Conservation (phyloP, 2,797 vertebrate genomes). For the Acrossocheilus fasciatus region DNA sequence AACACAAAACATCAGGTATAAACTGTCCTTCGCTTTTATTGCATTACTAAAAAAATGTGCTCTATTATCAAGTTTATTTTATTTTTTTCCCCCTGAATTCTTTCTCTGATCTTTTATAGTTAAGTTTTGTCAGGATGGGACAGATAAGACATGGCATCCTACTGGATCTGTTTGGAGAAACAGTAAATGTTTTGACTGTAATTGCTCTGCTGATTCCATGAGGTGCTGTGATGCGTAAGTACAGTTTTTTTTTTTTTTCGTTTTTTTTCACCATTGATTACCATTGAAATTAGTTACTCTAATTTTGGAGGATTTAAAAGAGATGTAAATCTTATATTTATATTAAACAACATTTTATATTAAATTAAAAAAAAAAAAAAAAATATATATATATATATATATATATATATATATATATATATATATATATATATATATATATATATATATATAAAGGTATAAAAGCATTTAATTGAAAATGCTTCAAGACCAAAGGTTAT, state of each 20-base stretch:
- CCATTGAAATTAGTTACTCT: not conserved
- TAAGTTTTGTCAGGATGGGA: not conserved
- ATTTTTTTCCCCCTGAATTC: not conserved
- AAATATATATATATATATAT: too few species aligned
- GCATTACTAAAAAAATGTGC: not conserved
- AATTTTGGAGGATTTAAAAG: not conserved
- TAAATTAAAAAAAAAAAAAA: too few species aligned
- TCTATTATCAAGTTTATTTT: not conserved
- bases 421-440: too few species aligned
- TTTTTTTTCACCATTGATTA: not conserved
- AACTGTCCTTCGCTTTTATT: not conserved
- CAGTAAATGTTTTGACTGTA: slow-evolving; percentile 21
- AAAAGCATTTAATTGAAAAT: not conserved
- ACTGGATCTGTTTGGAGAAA: slow-evolving; percentile 19
- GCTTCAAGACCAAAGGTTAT: not conserved
- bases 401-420: too few species aligned
- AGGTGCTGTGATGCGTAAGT: slow-evolving; percentile 13
- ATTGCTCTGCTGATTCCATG: not conserved
- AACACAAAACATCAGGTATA: not conserved
- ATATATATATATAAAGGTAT: too few species aligned
- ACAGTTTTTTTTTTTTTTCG: not conserved
- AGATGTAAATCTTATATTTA: not conserved
- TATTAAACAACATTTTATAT: not conserved
- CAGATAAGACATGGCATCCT: slow-evolving; percentile 25
- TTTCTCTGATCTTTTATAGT: slow-evolving; percentile 5